Evolutionary conservation across 2,797 vertebrate genomes (phyloP).

Genomic region (Peromyscus attwateri): DNA sequence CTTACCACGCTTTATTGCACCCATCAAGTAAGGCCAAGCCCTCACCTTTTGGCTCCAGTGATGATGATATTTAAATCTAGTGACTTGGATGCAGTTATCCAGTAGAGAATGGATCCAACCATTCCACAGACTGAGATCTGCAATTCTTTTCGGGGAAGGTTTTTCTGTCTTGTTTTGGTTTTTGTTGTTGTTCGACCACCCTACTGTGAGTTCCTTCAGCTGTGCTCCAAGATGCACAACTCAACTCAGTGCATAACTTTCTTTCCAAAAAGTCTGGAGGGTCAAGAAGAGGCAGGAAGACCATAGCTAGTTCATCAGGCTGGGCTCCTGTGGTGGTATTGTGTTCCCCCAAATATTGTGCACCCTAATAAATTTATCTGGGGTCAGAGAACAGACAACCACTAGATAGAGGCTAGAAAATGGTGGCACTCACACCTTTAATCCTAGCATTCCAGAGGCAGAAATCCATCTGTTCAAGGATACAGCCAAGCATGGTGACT

Average conservation of each 20-base stretch:
- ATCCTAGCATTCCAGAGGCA: no score
- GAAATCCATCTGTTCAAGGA: no score
- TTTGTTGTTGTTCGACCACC: not conserved
- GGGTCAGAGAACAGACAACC: no score
- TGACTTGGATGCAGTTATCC: not conserved
- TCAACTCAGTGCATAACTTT: not conserved
- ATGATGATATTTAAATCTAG: not conserved
- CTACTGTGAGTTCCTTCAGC: not conserved
- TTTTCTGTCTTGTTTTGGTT: not conserved
- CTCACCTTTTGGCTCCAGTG: not conserved
- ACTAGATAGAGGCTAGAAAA: no score
- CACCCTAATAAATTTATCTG: no score
- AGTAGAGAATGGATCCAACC: no score
- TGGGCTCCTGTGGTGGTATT: no score
- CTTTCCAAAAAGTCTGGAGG: not conserved
- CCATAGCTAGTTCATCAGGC: not conserved
- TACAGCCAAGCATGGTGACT: no score
- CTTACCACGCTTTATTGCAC: not conserved
- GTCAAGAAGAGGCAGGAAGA: not conserved
- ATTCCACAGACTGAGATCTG: not conserved
- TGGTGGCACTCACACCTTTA: no score
- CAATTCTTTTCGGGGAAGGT: not conserved
- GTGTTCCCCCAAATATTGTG: no score
- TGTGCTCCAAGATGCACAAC: not conserved
- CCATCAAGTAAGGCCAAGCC: accelerated